Evolutionary conservation across 2,113 vertebrate species (phyloP), one percentile per base, ranked within the genome.

Genomic region (Hydropotes inermis): DNA sequence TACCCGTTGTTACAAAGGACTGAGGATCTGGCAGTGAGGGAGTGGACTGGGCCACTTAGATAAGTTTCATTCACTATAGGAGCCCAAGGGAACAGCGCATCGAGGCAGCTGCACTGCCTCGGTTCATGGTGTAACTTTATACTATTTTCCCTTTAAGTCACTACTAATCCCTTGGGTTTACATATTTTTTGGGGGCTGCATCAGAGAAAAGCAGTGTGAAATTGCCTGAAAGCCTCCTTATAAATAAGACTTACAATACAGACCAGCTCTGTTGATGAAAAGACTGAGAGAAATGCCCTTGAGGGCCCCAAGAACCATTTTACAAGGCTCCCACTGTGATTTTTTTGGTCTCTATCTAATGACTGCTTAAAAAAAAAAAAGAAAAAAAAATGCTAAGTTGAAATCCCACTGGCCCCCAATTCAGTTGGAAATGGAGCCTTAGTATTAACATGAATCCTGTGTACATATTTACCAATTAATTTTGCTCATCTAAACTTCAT

Each of bases 111-210:
- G 98, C 91, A 74, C 97, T 74, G 98, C 97, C 95, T 98, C 83
- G 61, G 96, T 98, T 98, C 98, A 92, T 96, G 98, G 97, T 97
- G 98, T 98, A 99, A 99, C 99, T 98, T 98, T 98, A 99, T 97
- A 99, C 98, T 98, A 95, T 98, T 98, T 99, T 98, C 98, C 97
- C 95, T 98, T 98, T 98, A 99, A 99, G 95, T 99, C 97, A 84
- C 98, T 98, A 97, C 99, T 99, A 99, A 99, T 99, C 99, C 98
- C 99, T 92, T 10, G 98, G 98, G 99, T 98, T 99, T 98, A 98
- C 98, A 98, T 98, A 98, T 98, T 99, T 99, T 99, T 96, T 36
- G 90, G 98, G 98, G 98, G 98, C 96, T 57, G 98, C 98, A 98
- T 98, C 97, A 96, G 98, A 98, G 98, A 98, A 99, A 99, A 98